Percentiles rank a stretch among this genome's conserved stretches.
Conservation (phyloP, 2,113 vertebrate species). For the Candoia aspera region DNA sequence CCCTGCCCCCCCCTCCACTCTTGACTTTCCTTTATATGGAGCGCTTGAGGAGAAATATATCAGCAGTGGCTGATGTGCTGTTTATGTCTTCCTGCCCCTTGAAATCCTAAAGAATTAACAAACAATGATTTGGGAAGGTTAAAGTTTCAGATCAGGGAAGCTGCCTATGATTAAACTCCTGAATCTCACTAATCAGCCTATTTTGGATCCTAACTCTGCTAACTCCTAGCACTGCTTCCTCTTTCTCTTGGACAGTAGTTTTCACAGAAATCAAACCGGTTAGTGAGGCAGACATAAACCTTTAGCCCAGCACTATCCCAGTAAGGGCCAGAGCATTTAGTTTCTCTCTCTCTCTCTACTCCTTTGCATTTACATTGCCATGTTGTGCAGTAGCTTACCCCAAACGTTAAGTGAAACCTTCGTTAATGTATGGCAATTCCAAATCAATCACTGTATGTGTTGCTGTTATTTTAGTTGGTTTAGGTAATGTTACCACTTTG, state of each 20-base stretch:
- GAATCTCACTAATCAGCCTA: not conserved
- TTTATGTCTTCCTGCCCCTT: not conserved
- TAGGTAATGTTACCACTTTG: not conserved
- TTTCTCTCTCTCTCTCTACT: not conserved
- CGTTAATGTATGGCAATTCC: not conserved
- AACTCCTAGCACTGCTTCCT: not conserved
- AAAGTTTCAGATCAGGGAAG: not conserved
- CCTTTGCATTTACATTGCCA: not conserved
- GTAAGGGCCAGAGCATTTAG: not conserved
- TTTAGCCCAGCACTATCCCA: not conserved
- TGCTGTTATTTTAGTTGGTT: not conserved
- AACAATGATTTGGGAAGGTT: not conserved
- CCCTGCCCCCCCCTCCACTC: not conserved
- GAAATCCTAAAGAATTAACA: not conserved
- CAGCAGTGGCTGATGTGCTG: not conserved
- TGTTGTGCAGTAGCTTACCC: not conserved
- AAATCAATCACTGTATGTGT: not conserved
- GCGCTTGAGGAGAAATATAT: not conserved
- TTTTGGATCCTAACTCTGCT: not conserved
- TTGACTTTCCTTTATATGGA: not conserved
- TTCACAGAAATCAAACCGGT: not conserved
- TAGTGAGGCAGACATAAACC: not conserved
- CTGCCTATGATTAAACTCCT: not conserved
- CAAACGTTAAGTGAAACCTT: not conserved
- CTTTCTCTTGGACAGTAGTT: not conserved